Percentiles rank a stretch among this genome's conserved stretches.
These are phyloP conservation scores for Crypturellus undulatus DNA, from an alignment of 2,113 vertebrate genomes.

Conservation along the genomic window DNA sequence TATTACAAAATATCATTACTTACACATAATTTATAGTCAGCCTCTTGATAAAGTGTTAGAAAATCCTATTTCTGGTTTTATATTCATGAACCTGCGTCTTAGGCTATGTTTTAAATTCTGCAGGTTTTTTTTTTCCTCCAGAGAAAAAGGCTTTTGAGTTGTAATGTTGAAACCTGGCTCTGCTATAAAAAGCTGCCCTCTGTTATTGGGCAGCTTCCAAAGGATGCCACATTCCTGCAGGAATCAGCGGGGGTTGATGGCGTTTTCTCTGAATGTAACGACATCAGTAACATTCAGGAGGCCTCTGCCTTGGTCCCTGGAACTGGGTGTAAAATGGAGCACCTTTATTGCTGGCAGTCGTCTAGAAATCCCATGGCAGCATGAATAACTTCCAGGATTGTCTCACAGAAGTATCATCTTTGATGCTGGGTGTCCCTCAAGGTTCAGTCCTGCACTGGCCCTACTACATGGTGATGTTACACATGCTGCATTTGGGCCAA, in stretches of 20 bases:
- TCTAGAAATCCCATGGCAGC: not conserved
- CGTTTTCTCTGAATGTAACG: not conserved
- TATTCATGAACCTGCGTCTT: not conserved
- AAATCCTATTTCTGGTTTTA: not conserved
- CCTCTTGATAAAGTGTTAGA: not conserved
- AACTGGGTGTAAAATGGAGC: not conserved
- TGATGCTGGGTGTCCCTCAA: not conserved
- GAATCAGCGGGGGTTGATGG: rapidly evolving
- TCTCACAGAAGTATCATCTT: not conserved
- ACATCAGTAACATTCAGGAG: not conserved
- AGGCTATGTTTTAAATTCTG: not conserved
- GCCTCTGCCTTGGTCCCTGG: not conserved
- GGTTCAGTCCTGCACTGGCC: not conserved
- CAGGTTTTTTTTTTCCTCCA: too few relatives aligned
- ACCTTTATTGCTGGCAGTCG: not conserved
- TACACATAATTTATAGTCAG: not conserved
- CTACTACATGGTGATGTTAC: not conserved
- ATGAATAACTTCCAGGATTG: not conserved
- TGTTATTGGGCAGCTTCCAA: not conserved
- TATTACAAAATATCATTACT: not conserved
- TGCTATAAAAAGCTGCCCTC: not conserved
- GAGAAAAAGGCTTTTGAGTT: not conserved
- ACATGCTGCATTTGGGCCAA: not conserved
- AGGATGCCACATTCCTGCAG: not conserved
- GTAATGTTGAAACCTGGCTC: not conserved